phyloP scores from a whole-genome alignment of 2,797 vertebrate species.

The Ctenopoma multispine region DNA sequence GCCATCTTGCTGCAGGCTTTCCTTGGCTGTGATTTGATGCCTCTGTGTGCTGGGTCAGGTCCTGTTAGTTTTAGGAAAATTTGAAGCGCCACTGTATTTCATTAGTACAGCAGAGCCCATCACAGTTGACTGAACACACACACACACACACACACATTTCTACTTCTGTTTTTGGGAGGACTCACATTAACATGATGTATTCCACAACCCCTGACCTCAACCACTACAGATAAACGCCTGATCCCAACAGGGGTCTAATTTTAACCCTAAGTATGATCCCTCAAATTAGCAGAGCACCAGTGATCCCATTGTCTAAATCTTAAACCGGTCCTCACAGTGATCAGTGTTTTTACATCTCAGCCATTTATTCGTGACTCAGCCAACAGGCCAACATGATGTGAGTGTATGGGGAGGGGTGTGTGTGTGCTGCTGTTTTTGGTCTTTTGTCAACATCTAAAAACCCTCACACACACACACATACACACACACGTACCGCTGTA shows the following conservation, averaged over 20 bases:
- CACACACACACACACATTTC: neutral
- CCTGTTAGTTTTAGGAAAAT: conserved; percentile 40
- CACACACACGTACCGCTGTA: conserved; percentile 18
- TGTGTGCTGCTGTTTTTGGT: conserved; percentile 23
- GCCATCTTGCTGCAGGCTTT: neutral
- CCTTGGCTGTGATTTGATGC: conserved; percentile 23
- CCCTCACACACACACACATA: neutral
- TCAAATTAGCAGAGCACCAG: too few relatives aligned
- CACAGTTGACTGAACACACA: conserved; percentile 23
- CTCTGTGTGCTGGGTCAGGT: conserved; percentile 16
- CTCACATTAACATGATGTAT: too few relatives aligned
- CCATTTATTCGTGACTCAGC: conserved; percentile 46
- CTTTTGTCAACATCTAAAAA: conserved; percentile 59
- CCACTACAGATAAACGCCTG: too few relatives aligned
- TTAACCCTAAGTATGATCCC: too few relatives aligned
- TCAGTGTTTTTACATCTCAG: conserved; percentile 4
- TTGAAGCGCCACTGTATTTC: conserved; percentile 27
- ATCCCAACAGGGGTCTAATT: too few relatives aligned
- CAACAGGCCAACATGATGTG: conserved; percentile 20
- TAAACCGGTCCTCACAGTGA: neutral
- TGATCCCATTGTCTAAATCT: too few relatives aligned
- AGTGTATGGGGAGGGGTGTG: conserved; percentile 25
- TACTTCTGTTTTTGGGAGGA: too few relatives aligned
- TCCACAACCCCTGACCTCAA: too few relatives aligned
- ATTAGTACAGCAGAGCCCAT: conserved; percentile 25